Conservation (phyloP, 1,140 invertebrate genomes). For the Probaryconus sp. region DNA sequence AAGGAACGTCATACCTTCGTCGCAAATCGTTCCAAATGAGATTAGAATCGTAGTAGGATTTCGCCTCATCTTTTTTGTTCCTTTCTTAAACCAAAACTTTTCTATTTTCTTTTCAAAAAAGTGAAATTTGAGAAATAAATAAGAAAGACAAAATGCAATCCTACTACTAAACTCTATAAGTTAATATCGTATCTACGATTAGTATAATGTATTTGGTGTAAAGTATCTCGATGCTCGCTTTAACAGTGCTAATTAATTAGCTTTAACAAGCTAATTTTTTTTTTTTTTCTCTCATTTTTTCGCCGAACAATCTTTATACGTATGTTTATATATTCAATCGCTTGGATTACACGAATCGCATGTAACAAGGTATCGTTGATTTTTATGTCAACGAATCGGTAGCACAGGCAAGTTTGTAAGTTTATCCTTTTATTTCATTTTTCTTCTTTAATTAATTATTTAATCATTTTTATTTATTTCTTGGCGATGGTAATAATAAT, state of each 20-base stretch:
- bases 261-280: constrained; percentile 33
- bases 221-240: constrained; percentile 47
- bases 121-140: no score
- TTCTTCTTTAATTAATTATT: no score
- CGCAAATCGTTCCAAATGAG: no score
- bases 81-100: no score
- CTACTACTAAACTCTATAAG: no score
- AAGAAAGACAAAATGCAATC: no score
- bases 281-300: constrained; percentile 7
- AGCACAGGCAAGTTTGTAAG: constrained; percentile 29
- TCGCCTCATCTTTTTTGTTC: no score
- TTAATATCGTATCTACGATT: no score
- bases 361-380: constrained; percentile 12
- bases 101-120: no score
- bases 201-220: constrained; percentile 44
- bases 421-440: constrained; percentile 19
- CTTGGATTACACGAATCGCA: constrained; percentile 30
- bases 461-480: no score
- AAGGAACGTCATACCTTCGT: no score
- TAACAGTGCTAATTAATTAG: constrained; percentile 43
- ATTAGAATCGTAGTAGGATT: no score
- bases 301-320: constrained; percentile 22
- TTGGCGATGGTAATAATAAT: constrained; percentile 38
- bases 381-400: constrained; percentile 9
- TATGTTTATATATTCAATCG: constrained; percentile 19